Evolutionary conservation across 2,113 vertebrate genomes (phyloP).

Genomic region (Nerophis ophidion): DNA sequence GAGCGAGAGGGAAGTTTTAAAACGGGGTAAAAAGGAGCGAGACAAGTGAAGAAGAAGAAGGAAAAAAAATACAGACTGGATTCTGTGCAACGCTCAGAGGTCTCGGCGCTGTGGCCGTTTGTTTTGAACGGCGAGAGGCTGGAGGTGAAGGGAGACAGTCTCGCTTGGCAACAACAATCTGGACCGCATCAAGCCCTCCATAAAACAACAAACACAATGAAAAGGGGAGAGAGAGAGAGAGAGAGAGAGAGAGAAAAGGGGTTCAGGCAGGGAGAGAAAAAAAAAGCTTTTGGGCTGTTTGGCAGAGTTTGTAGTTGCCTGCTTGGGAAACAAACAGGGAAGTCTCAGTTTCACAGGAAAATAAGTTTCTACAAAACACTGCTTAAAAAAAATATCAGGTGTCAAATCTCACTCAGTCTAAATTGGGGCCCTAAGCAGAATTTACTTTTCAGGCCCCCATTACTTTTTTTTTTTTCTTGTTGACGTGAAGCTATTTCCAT

Average conservation of each 20-base stretch:
- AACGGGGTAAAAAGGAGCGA: constrained; percentile 13
- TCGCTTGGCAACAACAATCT: constrained; percentile 62
- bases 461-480: too few species aligned
- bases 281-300: constrained; percentile 18
- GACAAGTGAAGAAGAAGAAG: constrained; percentile 7
- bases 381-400: neutral
- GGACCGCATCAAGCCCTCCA: constrained; percentile 55
- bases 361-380: constrained; percentile 26
- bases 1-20: constrained; percentile 37
- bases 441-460: too few species aligned
- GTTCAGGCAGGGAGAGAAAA: constrained; percentile 19
- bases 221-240: constrained; percentile 41
- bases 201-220: constrained; percentile 63
- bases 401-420: neutral
- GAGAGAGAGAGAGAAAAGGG: constrained; percentile 44
- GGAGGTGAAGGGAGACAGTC: constrained; percentile 64
- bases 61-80: constrained; percentile 35
- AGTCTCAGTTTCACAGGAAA: constrained; percentile 57
- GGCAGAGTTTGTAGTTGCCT: constrained; percentile 44
- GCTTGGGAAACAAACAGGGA: constrained; percentile 61
- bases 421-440: neutral
- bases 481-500: too few species aligned
- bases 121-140: constrained; percentile 61
- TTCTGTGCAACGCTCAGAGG: constrained; percentile 54
- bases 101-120: constrained; percentile 45